phyloP scores from a whole-genome alignment of 2,888 invertebrate genomes.

The Allophyes oxyacanthae region DNA sequence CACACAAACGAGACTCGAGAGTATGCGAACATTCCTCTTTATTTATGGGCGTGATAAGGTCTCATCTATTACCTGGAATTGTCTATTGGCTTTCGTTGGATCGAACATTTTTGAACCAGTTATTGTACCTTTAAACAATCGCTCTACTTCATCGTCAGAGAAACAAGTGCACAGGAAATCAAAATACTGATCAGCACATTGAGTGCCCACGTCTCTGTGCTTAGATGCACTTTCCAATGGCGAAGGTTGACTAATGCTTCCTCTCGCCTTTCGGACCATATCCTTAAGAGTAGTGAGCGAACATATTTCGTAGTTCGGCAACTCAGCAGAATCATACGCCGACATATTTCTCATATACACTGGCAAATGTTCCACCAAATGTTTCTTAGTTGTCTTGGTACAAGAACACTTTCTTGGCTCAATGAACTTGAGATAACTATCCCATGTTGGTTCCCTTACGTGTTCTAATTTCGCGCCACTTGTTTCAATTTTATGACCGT shows the following conservation, averaged over 20 bases:
- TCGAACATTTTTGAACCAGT: constrained; percentile 10
- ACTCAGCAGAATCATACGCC: constrained; percentile 60
- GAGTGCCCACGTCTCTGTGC: constrained; percentile 67
- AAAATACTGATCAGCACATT: constrained; percentile 71
- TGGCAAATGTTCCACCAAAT: constrained; percentile 74
- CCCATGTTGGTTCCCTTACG: constrained; percentile 75
- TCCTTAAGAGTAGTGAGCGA: constrained; percentile 63
- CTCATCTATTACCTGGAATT: constrained; percentile 2
- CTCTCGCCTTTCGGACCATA: constrained; percentile 66
- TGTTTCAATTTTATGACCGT: background rate
- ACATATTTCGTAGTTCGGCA: constrained; percentile 75
- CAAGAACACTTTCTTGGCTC: constrained; percentile 70
- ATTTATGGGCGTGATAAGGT: background rate
- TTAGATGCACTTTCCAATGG: constrained; percentile 50
- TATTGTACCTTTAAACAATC: constrained; percentile 4
- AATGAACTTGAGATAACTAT: constrained; percentile 71
- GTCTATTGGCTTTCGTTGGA: background rate
- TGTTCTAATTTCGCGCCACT: constrained; percentile 62
- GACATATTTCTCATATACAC: constrained; percentile 76
- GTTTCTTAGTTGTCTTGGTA: constrained; percentile 71
- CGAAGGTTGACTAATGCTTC: constrained; percentile 47
- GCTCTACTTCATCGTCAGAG: constrained; percentile 59
- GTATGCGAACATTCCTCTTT: background rate
- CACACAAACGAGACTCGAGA: background rate
- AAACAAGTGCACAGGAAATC: constrained; percentile 75